phyloP scores from a whole-genome alignment of 2,888 invertebrate species.

The Philopedon plagiatum region DNA sequence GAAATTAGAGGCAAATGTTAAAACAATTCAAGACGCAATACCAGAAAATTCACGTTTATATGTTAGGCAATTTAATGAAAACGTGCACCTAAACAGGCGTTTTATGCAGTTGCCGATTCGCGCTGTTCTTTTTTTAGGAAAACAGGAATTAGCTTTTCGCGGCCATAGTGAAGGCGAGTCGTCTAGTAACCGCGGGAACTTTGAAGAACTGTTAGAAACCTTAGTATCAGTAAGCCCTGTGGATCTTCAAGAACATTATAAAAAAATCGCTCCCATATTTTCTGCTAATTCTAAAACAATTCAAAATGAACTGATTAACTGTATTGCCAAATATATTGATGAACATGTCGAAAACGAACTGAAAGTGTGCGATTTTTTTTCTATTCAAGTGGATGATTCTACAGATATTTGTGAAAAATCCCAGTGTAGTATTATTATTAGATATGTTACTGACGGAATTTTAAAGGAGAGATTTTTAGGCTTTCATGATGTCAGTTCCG shows the following conservation, averaged over 20 bases:
- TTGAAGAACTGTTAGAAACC: slow-evolving; percentile 20
- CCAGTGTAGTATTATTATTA: slow-evolving; percentile 35
- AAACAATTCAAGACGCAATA: slow-evolving; percentile 13
- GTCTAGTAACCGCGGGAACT: slow-evolving; percentile 18
- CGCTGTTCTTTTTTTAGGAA: slow-evolving; percentile 20
- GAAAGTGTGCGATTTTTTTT: slow-evolving; percentile 32
- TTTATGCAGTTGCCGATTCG: slow-evolving; percentile 35
- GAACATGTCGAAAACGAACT: slow-evolving; percentile 39
- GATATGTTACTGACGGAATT: slow-evolving; percentile 29
- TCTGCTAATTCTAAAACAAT: slow-evolving; percentile 16
- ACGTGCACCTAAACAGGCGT: slow-evolving; percentile 28
- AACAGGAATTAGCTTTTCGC: slow-evolving; percentile 33
- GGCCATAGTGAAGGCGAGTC: too few relatives aligned
- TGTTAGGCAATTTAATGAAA: slow-evolving; percentile 29
- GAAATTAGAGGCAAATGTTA: slow-evolving; percentile 1
- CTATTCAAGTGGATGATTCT: slow-evolving; percentile 40
- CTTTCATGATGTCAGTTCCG: slow-evolving; percentile 51
- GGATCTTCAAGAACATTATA: slow-evolving; percentile 32
- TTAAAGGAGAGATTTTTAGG: slow-evolving; percentile 51
- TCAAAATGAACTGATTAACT: slow-evolving; percentile 42
- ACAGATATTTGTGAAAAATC: slow-evolving; percentile 37
- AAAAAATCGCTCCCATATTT: slow-evolving; percentile 37
- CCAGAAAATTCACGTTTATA: slow-evolving; percentile 24
- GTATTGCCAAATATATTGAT: slow-evolving; percentile 20
- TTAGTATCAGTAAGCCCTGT: slow-evolving; percentile 10